These are phyloP conservation scores for Drosophila santomea DNA, from an alignment of 1,140 invertebrate species.

Conservation along the genomic window DNA sequence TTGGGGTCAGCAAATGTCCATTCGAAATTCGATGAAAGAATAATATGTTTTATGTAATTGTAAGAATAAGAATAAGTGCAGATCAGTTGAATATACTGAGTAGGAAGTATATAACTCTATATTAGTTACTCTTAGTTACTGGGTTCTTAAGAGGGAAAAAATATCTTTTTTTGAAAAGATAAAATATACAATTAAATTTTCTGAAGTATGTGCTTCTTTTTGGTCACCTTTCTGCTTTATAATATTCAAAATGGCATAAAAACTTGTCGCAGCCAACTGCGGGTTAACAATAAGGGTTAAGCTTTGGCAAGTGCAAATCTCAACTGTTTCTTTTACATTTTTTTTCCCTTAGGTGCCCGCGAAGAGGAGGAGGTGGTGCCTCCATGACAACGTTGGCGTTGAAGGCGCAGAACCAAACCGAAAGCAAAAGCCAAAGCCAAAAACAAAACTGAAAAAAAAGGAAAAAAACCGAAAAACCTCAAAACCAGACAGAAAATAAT, in stretches of 20 bases:
- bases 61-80: too few species aligned
- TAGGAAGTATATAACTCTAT: too few species aligned
- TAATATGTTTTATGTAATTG: too few species aligned
- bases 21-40: too few species aligned
- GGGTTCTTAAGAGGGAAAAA: too few species aligned
- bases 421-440: constrained; percentile 23
- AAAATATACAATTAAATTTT: too few species aligned
- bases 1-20: not conserved
- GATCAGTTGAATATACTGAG: too few species aligned
- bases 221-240: not conserved
- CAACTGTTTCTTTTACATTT: not conserved
- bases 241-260: not conserved
- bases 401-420: constrained; percentile 32
- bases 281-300: constrained; percentile 16
- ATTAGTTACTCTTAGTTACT: too few species aligned
- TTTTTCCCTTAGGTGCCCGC: not conserved
- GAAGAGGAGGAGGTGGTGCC: constrained; percentile 1
- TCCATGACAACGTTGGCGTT: constrained; percentile 49
- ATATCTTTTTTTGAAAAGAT: too few species aligned
- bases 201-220: not conserved
- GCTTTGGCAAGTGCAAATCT: constrained; percentile 40
- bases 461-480: constrained; percentile 2
- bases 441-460: constrained; percentile 3
- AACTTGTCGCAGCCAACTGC: not conserved
- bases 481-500: constrained; percentile 63